Conservation (phyloP, 2,113 vertebrate genomes). For the Antechinus flavipes region DNA sequence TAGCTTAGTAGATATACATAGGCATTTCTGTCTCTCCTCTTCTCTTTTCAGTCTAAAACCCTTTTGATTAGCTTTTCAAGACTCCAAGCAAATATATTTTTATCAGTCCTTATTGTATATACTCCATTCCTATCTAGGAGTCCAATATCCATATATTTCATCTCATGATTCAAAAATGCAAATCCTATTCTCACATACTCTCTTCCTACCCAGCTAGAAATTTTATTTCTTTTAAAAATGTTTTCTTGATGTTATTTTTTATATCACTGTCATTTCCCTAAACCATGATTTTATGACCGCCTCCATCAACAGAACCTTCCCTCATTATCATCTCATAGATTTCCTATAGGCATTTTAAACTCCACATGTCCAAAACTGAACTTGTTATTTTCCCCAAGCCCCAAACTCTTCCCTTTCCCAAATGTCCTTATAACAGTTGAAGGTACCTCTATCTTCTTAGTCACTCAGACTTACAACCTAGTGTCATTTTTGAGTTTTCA, state of each 20-base stretch:
- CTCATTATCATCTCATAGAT: background rate
- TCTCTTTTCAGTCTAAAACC: background rate
- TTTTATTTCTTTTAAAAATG: background rate
- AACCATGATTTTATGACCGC: background rate
- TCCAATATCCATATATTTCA: background rate
- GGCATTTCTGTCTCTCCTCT: background rate
- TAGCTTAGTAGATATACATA: background rate
- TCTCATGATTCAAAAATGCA: background rate
- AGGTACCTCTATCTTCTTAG: background rate
- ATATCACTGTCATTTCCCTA: background rate
- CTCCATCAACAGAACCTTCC: background rate
- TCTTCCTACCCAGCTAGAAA: background rate
- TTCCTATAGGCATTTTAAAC: background rate
- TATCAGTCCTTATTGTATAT: background rate
- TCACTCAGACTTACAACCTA: background rate
- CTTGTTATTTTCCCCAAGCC: background rate
- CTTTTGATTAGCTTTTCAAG: background rate
- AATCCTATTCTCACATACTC: background rate
- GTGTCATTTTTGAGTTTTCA: background rate
- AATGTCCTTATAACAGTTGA: background rate
- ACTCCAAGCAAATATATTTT: background rate
- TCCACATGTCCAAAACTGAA: background rate
- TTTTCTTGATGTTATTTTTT: background rate
- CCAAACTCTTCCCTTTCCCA: background rate
- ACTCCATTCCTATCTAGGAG: background rate